These are phyloP conservation scores for Gymnocheta viridis DNA, from an alignment of 2,888 invertebrate species.

Conservation along the genomic window DNA sequence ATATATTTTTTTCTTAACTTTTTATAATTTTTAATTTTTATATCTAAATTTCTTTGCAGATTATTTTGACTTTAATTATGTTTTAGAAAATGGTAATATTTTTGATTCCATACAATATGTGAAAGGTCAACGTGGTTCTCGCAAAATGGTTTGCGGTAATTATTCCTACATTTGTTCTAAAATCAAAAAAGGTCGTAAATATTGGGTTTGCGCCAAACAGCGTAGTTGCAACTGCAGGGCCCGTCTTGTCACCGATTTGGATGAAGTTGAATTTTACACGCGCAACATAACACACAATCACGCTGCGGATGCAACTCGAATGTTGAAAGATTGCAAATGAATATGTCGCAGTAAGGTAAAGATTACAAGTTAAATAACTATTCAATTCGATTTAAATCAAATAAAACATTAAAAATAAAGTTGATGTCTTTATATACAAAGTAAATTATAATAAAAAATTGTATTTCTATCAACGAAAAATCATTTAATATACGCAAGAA, in stretches of 20 bases:
- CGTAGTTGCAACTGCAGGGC: conserved; percentile 79
- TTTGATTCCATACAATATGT: conserved; percentile 73
- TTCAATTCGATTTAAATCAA: neutral
- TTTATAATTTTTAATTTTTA: conserved; percentile 13
- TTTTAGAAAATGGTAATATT: conserved; percentile 31
- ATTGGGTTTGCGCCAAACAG: conserved; percentile 79
- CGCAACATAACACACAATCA: conserved; percentile 77
- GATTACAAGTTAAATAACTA: neutral
- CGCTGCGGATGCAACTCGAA: conserved; percentile 28
- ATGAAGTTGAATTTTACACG: conserved; percentile 74
- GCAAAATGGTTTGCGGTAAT: conserved; percentile 76
- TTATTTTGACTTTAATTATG: conserved; percentile 26
- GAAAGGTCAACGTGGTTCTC: conserved; percentile 77
- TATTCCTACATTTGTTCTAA: conserved; percentile 78
- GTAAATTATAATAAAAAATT: neutral
- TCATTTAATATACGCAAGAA: too few species aligned
- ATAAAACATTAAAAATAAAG: neutral
- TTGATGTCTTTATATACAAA: neutral
- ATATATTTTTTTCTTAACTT: too few species aligned
- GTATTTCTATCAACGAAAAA: neutral
- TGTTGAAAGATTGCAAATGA: neutral
- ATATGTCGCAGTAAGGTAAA: neutral
- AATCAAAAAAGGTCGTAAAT: conserved; percentile 76
- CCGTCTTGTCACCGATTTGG: conserved; percentile 75
- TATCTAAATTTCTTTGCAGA: conserved; percentile 49